Evolutionary conservation across 2,888 invertebrate genomes (phyloP).

Genomic region (Erpobdella octoculata): DNA sequence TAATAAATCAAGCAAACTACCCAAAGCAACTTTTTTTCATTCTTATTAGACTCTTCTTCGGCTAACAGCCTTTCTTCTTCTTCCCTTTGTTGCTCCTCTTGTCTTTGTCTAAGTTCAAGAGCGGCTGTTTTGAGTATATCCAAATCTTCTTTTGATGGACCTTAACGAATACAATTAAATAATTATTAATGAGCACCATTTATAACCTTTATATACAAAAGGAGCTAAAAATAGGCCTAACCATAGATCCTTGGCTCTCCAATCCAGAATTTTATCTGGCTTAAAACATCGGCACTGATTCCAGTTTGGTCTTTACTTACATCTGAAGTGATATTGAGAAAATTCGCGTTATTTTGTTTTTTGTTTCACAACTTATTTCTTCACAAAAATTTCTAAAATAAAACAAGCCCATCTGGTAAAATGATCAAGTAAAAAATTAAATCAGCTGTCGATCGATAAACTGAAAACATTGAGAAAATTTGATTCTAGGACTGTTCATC

Average conservation of each 20-base stretch:
- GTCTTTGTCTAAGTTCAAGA: neutral
- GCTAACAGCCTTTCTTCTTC: slow-evolving; percentile 24
- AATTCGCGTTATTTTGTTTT: too few relatives aligned
- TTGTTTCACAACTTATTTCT: too few relatives aligned
- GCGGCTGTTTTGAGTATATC: slow-evolving; percentile 14
- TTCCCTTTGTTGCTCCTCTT: slow-evolving; percentile 16
- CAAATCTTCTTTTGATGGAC: slow-evolving; percentile 24
- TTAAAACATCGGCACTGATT: slow-evolving; percentile 16
- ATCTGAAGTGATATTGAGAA: neutral
- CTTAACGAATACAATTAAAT: neutral
- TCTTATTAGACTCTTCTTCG: slow-evolving; percentile 14
- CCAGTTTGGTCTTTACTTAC: slow-evolving; percentile 24
- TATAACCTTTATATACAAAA: too few relatives aligned
- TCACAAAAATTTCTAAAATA: too few relatives aligned
- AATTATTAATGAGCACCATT: neutral
- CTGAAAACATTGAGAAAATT: too few relatives aligned
- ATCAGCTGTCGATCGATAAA: too few relatives aligned
- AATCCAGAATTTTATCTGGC: slow-evolving; percentile 15
- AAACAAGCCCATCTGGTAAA: too few relatives aligned
- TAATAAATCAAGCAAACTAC: neutral
- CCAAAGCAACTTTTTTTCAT: slow-evolving; percentile 26
- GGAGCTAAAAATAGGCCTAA: neutral
- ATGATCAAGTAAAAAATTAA: too few relatives aligned
- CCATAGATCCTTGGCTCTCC: slow-evolving; percentile 19
- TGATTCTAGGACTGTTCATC: too few relatives aligned